These are phyloP conservation scores for Podarcis cretensis DNA, from an alignment of 2,113 vertebrate species.

Conservation along the genomic window DNA sequence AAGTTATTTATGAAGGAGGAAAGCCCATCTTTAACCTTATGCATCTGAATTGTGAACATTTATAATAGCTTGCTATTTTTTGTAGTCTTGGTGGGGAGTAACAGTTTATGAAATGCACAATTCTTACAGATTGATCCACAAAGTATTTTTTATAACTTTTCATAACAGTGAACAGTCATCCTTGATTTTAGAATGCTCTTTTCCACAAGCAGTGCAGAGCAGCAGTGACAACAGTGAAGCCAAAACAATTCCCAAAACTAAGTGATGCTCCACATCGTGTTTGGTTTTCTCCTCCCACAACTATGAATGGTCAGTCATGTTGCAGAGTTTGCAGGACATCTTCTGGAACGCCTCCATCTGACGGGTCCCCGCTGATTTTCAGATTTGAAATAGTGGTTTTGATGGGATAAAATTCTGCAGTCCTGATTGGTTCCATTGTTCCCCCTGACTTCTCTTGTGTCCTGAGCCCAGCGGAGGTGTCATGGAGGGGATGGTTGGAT, in stretches of 20 bases:
- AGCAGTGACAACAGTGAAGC: background rate
- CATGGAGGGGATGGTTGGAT: too few relatives aligned
- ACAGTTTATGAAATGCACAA: constrained; percentile 15
- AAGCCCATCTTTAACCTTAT: constrained; percentile 54
- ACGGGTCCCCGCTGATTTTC: too few relatives aligned
- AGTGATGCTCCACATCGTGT: background rate
- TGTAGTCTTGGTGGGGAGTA: constrained; percentile 43
- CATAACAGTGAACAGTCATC: background rate
- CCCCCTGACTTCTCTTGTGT: too few relatives aligned
- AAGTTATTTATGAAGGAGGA: constrained; percentile 71
- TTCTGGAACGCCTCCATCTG: too few relatives aligned
- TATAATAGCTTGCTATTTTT: constrained; percentile 40
- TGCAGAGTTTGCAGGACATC: too few relatives aligned
- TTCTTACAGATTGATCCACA: background rate
- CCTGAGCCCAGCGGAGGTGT: too few relatives aligned
- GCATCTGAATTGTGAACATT: constrained; percentile 58
- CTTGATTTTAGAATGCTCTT: constrained; percentile 1
- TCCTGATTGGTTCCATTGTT: too few relatives aligned
- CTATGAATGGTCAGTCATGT: too few relatives aligned
- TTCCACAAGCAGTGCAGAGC: background rate
- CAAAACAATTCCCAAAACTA: background rate
- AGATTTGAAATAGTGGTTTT: too few relatives aligned
- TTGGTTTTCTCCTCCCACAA: background rate
- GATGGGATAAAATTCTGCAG: too few relatives aligned
- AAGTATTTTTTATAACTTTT: constrained; percentile 15